These are phyloP conservation scores for Achlya flavicornis DNA, from an alignment of 2,888 invertebrate genomes.

Conservation along the genomic window DNA sequence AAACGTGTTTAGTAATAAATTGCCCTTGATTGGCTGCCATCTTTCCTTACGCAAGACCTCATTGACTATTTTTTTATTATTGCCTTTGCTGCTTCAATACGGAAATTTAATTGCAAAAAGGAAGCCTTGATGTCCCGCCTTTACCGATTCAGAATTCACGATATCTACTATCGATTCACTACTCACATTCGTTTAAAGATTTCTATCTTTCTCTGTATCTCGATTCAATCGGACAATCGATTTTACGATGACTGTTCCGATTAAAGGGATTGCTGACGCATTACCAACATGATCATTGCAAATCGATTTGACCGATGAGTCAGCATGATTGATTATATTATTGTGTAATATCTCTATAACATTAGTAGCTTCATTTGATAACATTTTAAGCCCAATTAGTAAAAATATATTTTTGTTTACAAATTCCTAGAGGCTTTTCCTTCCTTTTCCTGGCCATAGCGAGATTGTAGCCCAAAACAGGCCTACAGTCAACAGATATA, in stretches of 20 bases:
- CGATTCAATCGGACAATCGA: conserved; percentile 9
- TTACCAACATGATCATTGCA: neutral
- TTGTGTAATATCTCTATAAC: conserved; percentile 8
- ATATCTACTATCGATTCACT: conserved; percentile 1
- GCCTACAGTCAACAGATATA: too few relatives aligned
- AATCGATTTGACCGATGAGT: conserved; percentile 4
- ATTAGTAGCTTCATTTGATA: neutral
- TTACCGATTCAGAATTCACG: neutral
- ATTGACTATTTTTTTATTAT: neutral
- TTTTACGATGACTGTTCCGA: conserved; percentile 7
- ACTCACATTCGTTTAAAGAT: conserved; percentile 1
- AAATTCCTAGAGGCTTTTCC: too few relatives aligned
- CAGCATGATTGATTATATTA: neutral
- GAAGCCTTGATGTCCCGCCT: neutral
- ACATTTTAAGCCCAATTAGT: neutral
- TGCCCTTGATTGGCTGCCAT: conserved; percentile 9
- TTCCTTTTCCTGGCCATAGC: too few relatives aligned
- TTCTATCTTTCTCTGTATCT: conserved; percentile 3
- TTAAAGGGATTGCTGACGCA: conserved; percentile 8
- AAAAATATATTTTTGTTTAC: too few relatives aligned
- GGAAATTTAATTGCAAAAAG: neutral
- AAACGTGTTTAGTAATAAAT: conserved; percentile 8
- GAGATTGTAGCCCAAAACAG: too few relatives aligned
- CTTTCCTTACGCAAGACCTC: conserved; percentile 4
- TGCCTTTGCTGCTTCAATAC: neutral